Conservation (phyloP, 2,888 invertebrate genomes). For the Epistrophe grossulariae region DNA sequence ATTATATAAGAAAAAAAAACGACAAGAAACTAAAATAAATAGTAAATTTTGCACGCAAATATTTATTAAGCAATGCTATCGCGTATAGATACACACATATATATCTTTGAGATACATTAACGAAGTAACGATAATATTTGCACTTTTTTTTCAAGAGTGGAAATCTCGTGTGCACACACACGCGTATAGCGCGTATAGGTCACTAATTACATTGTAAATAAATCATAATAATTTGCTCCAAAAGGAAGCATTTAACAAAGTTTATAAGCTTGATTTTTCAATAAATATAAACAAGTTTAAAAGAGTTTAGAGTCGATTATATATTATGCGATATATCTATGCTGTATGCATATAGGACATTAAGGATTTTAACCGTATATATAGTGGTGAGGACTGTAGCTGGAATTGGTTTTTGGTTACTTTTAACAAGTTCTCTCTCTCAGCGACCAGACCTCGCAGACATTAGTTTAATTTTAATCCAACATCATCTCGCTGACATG, state of each 20-base stretch:
- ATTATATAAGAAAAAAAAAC: neutral
- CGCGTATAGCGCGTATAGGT: conserved; percentile 20
- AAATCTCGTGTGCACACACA: conserved; percentile 30
- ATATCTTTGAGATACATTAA: conserved; percentile 52
- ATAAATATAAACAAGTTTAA: conserved; percentile 53
- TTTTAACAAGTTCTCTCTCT: conserved; percentile 1
- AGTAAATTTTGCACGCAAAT: conserved; percentile 68
- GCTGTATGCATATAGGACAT: neutral
- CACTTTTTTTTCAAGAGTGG: conserved; percentile 46
- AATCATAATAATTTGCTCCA: conserved; percentile 59
- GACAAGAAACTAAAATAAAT: conserved; percentile 43
- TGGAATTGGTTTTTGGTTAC: neutral
- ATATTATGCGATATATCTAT: neutral
- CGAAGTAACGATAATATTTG: conserved; percentile 58
- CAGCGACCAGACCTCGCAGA: too few species aligned
- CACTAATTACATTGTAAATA: conserved; percentile 70
- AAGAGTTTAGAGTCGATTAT: conserved; percentile 25
- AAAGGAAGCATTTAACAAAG: conserved; percentile 48
- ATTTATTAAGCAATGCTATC: conserved; percentile 61
- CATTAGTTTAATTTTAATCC: conserved; percentile 65
- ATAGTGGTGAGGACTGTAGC: neutral
- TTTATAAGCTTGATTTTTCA: conserved; percentile 43
- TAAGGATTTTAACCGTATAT: conserved; percentile 28
- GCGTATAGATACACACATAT: neutral
- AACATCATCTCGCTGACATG: conserved; percentile 14